Evolutionary conservation across 2,113 vertebrate genomes (phyloP).

Genomic region (Microtus richardsoni): DNA sequence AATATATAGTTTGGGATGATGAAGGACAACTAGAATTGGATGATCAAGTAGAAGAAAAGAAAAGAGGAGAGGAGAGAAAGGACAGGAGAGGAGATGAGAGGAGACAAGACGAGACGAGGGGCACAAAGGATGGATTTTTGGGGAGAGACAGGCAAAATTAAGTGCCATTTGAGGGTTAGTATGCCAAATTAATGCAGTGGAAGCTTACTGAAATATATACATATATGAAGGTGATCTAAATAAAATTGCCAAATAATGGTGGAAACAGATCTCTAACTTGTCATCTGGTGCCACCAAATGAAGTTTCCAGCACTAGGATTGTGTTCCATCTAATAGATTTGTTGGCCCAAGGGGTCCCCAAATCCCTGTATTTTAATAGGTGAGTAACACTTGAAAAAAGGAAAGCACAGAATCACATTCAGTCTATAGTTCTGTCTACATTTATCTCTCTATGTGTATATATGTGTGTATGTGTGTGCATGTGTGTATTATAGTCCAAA

Average conservation of each 20-base stretch:
- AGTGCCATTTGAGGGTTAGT: background rate
- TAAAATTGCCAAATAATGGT: background rate
- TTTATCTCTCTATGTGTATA: background rate
- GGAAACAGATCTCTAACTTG: too few relatives aligned
- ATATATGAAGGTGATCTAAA: background rate
- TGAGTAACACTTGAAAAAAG: background rate
- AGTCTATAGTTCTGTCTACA: background rate
- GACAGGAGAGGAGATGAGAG: too few relatives aligned
- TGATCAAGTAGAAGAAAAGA: background rate
- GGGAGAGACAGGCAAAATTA: background rate
- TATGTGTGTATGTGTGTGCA: background rate
- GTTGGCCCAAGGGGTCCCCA: background rate
- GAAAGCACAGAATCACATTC: background rate
- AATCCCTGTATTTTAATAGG: background rate
- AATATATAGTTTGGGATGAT: background rate
- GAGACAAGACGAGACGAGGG: background rate
- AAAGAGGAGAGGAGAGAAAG: too few relatives aligned
- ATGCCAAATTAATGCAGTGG: background rate
- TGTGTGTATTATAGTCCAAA: background rate
- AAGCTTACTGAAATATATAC: background rate
- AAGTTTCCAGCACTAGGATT: background rate
- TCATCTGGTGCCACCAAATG: background rate
- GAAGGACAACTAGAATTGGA: rapidly evolving
- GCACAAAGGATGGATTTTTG: background rate
- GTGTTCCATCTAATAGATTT: background rate